Evolutionary conservation across 2,797 vertebrate species (phyloP), one percentile per base, ranked within the genome.

Genomic region (Pseudomugil gertrudae): DNA sequence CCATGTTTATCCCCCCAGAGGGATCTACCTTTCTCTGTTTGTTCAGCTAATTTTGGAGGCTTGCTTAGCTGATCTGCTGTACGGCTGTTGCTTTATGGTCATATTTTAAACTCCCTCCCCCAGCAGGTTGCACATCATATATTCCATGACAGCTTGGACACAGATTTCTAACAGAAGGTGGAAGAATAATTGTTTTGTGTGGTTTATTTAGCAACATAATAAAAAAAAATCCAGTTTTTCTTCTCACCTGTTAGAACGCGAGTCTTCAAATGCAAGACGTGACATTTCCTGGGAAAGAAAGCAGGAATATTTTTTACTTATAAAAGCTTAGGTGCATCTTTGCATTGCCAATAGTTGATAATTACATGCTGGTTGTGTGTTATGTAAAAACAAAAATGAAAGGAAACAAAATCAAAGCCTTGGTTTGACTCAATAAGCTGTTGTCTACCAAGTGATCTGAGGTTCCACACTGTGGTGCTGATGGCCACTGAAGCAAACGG

Each of bases 401-500:
- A 56, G 50, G 48, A 51, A 66, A 76, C 54, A 63, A 27, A 71
- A 74, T 76, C 58, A 69, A 79, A 81, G 71, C 53, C 26, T 36
- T 24, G 56, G 57, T 50, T 77, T 23, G 19, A 5, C 57, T 70
- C 69, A 72, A 50, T 83, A 63, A 69, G 55, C 40, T 58, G 52
- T 63, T 62, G 67, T 78, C 64, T 52, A 36, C 29, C 45, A 58
- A 76, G 80, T 69, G 63, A 86, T 47, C 36, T 61, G 33, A 64
- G 51, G 56, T 64, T 85, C 77, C 72, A 67, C 71, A 59, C 38
- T 67, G 72, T 40, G 27, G 68, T 70, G 55, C 74, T 69, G 84
- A 88, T 78, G 84, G 75, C 73, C 90, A 92, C 79, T 92, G 90
- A 89, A 93, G 91, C 92, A 93, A 88, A 90, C 83, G 90, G 79